A percentile compares a stretch with the other conserved stretches of the same genome.
These are phyloP conservation scores for Aphelenchoides bicaudatus DNA, from an alignment of 2,888 invertebrate species.

Conservation along the genomic window DNA sequence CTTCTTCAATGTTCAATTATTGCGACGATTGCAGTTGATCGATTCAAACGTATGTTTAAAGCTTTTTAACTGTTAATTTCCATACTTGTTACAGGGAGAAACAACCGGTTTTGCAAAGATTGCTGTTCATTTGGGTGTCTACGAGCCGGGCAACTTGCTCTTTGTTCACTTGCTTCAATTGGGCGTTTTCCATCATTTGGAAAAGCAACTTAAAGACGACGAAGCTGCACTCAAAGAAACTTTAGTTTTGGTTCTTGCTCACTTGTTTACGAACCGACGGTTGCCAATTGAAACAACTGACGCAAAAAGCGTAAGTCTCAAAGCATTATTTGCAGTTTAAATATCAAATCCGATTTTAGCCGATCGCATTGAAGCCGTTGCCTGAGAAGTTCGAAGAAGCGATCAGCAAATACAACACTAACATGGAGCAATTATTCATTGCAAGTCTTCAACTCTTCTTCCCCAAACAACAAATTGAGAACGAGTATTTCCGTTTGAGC, in stretches of 20 bases:
- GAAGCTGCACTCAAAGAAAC: conserved; percentile 38
- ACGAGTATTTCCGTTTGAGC: conserved; percentile 21
- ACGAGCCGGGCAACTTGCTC: conserved; percentile 53
- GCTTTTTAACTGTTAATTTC: neutral
- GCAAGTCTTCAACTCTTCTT: conserved; percentile 37
- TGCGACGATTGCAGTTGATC: conserved; percentile 50
- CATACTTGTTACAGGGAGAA: conserved; percentile 34
- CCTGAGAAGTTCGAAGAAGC: conserved; percentile 32
- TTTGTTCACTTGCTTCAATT: conserved; percentile 54
- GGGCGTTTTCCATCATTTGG: conserved; percentile 47
- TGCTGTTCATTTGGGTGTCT: conserved; percentile 42
- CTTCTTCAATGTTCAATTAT: conserved; percentile 53
- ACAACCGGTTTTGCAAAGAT: conserved; percentile 52
- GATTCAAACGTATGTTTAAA: conserved; percentile 39
- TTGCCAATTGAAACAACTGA: conserved; percentile 43
- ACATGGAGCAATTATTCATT: conserved; percentile 41
- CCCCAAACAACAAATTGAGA: conserved; percentile 18
- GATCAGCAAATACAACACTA: conserved; percentile 46
- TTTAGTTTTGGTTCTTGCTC: conserved; percentile 47
- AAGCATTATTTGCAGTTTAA: neutral
- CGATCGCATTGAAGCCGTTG: conserved; percentile 35
- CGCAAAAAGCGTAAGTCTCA: conserved; percentile 30
- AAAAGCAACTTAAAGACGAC: conserved; percentile 32
- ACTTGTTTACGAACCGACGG: conserved; percentile 50
- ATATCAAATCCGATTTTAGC: conserved; percentile 18